Evolutionary conservation across 2,113 vertebrate genomes (phyloP).

Genomic region (Genyomyrus donnyi): DNA sequence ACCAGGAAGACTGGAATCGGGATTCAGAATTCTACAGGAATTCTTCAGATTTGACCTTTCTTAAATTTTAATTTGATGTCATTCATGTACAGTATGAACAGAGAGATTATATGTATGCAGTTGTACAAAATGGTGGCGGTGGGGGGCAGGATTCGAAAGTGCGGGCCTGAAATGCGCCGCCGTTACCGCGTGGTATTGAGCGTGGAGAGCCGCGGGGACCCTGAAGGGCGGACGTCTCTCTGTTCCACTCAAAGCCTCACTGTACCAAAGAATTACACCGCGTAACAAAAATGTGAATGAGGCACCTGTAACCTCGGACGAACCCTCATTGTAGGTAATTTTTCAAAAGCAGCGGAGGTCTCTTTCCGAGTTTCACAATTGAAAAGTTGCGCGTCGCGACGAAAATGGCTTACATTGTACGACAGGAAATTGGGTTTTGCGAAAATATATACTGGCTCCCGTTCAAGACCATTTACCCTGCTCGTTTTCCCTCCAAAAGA

Average conservation of each 20-base stretch:
- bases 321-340: background rate
- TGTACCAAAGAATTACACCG: background rate
- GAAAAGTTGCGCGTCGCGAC: background rate
- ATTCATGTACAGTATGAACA: background rate
- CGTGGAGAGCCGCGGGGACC: background rate
- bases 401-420: background rate
- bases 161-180: background rate
- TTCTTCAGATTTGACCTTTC: background rate
- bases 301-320: background rate
- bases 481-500: background rate
- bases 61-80: background rate
- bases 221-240: background rate
- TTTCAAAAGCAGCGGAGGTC: background rate
- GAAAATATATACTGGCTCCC: background rate
- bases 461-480: background rate
- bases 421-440: background rate
- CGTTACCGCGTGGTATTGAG: background rate
- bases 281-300: background rate
- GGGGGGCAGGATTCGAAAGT: background rate
- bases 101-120: background rate
- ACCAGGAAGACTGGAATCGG: background rate
- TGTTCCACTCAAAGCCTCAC: background rate
- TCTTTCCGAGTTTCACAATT: background rate
- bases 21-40: background rate
- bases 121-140: background rate